Evolutionary conservation across 2,888 invertebrate genomes (phyloP), one percentile per base, ranked within the genome.

Genomic region (Galerucella nymphaeae): DNA sequence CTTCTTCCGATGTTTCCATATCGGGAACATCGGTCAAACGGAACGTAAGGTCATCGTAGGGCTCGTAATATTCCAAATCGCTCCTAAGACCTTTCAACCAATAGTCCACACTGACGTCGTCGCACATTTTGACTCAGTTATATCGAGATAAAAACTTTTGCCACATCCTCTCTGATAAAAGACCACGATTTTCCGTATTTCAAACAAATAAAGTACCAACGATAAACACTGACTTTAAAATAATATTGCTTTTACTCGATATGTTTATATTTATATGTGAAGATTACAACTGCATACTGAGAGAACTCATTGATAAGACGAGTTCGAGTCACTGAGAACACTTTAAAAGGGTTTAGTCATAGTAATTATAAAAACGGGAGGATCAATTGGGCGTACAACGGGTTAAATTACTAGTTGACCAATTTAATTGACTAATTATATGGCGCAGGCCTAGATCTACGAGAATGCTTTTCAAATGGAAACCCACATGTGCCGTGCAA

Each of bases 71-170:
- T 75, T 85, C 85, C 41, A 81, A 80, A 42, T 75, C 76, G 66
- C 80, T 82, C 70, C 85, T 82, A 45, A 86, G 76, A 72, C 82
- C 79, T 76, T 80, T 77, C 75, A 86, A 77, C 86, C 86, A 86
- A 66, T 80, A 79, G 67, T 80, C 77, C 53, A 85, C 83, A 80
- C 84, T 83, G 70, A 75, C 72, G 72, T 78, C 75, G 70, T 74
- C 77, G 75, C 75, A 72, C 74, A 79, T 76, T 75, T 75, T 75
- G 75, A 72, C 70, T 75, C 76, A 73, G 53, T 68, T 42, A 13
- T 42, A 13, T 10, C 57, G 66, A 75, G 74, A 75, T 73, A 72
- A 75, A 45, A 71, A 71, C 64, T 72, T 75, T 72, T 65, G 75
- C 75, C 78, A 76, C 78, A 78, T 78, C 78, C 78, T 76, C 66